These are phyloP conservation scores for Ormyrus labotus DNA, from an alignment of 2,888 invertebrate genomes.

Conservation along the genomic window DNA sequence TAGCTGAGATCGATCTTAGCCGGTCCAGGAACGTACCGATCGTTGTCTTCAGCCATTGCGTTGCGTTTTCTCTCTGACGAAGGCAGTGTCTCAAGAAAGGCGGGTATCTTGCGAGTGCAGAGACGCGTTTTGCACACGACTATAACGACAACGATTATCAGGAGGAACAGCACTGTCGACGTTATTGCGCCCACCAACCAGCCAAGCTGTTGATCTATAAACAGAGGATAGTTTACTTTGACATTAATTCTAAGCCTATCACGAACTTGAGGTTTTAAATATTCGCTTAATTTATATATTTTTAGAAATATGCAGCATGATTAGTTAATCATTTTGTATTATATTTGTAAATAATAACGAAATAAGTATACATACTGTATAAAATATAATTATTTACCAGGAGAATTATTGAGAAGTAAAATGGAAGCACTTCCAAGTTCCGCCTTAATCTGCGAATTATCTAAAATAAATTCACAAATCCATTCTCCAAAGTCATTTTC, in stretches of 20 bases:
- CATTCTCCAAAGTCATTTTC: conserved; percentile 70
- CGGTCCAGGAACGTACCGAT: neutral
- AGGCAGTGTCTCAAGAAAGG: conserved; percentile 66
- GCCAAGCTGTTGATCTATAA: conserved; percentile 69
- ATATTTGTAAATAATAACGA: neutral
- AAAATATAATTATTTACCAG: conserved; percentile 61
- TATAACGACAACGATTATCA: conserved; percentile 69
- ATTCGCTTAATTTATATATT: neutral
- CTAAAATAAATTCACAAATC: conserved; percentile 69
- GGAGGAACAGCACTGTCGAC: conserved; percentile 67
- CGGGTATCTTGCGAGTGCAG: conserved; percentile 62
- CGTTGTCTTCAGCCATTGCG: neutral
- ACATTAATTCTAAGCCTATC: too few species aligned
- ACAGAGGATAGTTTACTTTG: conserved; percentile 2
- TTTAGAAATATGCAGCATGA: neutral
- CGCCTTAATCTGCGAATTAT: conserved; percentile 59
- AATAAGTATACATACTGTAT: neutral
- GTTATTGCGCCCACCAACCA: conserved; percentile 73
- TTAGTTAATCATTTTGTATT: neutral
- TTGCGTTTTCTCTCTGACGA: conserved; percentile 25
- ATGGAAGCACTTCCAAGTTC: conserved; percentile 69
- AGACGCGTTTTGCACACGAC: conserved; percentile 69
- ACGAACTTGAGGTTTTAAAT: neutral
- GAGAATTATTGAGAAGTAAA: conserved; percentile 65
- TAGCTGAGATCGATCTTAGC: conserved; percentile 49